A percentile compares a stretch with the other conserved stretches of the same genome.
phyloP scores from a whole-genome alignment of 2,888 invertebrate genomes.

The Cerastoderma edule region DNA sequence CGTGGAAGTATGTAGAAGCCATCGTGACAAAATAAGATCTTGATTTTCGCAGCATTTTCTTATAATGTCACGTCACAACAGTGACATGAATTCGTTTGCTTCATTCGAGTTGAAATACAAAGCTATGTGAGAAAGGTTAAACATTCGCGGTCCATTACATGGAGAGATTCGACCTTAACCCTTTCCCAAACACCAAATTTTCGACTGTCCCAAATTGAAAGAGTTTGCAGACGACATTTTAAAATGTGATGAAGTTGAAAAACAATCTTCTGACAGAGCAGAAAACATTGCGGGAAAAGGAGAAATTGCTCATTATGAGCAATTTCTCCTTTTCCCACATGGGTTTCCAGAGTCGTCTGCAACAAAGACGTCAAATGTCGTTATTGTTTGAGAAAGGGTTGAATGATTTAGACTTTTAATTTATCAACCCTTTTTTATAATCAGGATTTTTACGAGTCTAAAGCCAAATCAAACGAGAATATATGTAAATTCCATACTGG shows the following conservation, averaged over 20 bases:
- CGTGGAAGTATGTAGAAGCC: too few species aligned
- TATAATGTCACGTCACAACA: neutral
- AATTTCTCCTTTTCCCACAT: neutral
- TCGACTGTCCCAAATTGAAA: neutral
- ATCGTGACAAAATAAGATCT: too few species aligned
- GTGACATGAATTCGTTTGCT: neutral
- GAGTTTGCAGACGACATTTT: neutral
- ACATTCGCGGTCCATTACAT: neutral
- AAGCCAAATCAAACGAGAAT: neutral
- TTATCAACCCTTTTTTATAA: neutral
- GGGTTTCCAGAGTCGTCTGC: neutral
- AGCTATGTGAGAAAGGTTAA: neutral
- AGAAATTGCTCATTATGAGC: too few species aligned
- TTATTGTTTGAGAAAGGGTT: conserved; percentile 3
- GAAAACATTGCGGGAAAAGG: neutral
- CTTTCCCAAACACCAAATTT: neutral
- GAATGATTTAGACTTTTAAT: neutral
- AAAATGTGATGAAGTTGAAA: neutral
- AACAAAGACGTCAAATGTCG: neutral
- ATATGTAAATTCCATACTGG: neutral
- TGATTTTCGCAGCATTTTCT: neutral
- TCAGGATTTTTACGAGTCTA: neutral
- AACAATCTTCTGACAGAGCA: neutral
- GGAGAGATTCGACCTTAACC: neutral
- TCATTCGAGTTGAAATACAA: neutral